Conservation (phyloP, 2,797 vertebrate genomes). For the Chlorospingus semifuscus region DNA sequence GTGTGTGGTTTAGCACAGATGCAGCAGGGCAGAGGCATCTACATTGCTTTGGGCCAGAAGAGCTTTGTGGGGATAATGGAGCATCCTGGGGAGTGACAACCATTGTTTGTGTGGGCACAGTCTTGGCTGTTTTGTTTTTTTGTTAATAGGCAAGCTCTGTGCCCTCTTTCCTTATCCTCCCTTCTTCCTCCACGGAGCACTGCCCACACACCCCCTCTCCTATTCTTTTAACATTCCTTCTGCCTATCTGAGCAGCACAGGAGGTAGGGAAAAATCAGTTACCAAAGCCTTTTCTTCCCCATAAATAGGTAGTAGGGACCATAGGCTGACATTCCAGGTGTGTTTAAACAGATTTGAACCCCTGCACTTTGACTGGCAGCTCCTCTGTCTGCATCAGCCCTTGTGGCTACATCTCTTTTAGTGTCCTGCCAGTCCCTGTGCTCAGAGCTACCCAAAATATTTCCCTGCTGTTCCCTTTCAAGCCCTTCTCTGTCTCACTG, state of each 20-base stretch:
- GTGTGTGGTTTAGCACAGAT: neutral
- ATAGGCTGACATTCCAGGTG: neutral
- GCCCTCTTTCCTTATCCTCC: neutral
- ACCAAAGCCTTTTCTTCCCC: neutral
- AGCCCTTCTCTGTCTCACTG: neutral
- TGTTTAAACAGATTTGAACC: neutral
- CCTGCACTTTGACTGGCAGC: neutral
- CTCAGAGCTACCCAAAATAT: neutral
- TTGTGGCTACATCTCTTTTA: neutral
- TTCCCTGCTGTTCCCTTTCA: neutral
- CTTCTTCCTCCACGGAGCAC: neutral
- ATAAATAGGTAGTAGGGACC: neutral
- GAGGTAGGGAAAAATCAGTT: neutral
- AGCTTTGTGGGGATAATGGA: neutral
- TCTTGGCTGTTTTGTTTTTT: neutral
- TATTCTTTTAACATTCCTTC: neutral
- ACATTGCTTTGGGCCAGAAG: neutral
- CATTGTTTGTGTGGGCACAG: neutral
- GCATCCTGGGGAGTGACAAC: neutral
- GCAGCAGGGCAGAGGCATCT: neutral
- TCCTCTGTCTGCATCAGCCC: neutral
- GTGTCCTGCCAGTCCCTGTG: neutral
- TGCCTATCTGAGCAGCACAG: neutral
- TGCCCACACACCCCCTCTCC: neutral
- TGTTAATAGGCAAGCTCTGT: neutral